Evolutionary conservation across 1,140 invertebrate genomes (phyloP).

Genomic region (Grapholita molesta): DNA sequence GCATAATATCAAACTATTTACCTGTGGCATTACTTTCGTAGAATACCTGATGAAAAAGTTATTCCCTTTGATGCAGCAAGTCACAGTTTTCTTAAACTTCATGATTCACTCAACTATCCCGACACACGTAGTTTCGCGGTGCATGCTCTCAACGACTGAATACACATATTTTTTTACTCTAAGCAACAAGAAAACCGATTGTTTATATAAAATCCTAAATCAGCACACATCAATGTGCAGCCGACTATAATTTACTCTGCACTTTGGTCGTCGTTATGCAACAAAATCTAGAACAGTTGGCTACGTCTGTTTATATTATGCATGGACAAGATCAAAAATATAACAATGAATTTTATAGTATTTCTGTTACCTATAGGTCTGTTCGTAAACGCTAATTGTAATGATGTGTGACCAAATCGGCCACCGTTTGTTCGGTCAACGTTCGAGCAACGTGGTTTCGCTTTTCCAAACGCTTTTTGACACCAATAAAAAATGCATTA

Average conservation of each 20-base stretch:
- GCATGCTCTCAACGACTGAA: conserved; percentile 46
- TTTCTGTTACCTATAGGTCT: not conserved
- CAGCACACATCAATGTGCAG: conserved; percentile 58
- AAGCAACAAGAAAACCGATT: conserved; percentile 50
- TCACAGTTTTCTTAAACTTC: conserved; percentile 69
- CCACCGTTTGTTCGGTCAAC: conserved; percentile 27
- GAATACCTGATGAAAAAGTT: conserved; percentile 52
- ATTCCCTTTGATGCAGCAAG: conserved; percentile 60
- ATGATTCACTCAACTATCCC: conserved; percentile 43
- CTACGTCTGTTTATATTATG: not conserved
- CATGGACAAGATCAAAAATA: not conserved
- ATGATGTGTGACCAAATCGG: not conserved
- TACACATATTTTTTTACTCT: conserved; percentile 43
- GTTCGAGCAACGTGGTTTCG: conserved; percentile 28
- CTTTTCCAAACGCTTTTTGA: conserved; percentile 35
- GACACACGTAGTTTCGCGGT: conserved; percentile 34
- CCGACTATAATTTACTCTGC: conserved; percentile 58
- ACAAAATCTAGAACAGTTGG: conserved; percentile 44
- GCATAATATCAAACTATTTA: conserved; percentile 22
- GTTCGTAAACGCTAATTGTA: not conserved
- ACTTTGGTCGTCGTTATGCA: conserved; percentile 51
- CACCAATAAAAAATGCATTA: conserved; percentile 29
- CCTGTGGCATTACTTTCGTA: conserved; percentile 49
- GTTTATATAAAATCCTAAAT: conserved; percentile 31
- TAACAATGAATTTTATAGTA: not conserved